phyloP scores from a whole-genome alignment of 2,113 vertebrate genomes.

The Drymodes brunneopygia region DNA sequence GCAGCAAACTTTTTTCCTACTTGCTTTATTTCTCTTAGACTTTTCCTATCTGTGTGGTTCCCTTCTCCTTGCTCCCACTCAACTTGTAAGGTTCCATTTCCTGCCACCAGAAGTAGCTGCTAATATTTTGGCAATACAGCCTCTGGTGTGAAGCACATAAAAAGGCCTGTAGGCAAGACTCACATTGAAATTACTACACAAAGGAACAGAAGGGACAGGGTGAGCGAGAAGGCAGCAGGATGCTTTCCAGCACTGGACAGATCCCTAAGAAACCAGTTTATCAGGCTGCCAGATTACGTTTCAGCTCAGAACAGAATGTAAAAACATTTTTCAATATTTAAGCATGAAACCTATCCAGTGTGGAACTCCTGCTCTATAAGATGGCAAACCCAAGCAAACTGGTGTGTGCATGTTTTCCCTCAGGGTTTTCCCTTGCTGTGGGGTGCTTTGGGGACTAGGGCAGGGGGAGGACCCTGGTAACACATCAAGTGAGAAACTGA shows the following conservation, averaged over 20 bases:
- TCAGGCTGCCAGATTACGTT: background rate
- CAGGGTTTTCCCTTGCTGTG: background rate
- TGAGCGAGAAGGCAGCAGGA: background rate
- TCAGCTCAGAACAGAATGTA: background rate
- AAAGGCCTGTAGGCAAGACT: background rate
- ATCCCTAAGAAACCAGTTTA: background rate
- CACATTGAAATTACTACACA: background rate
- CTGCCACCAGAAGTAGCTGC: background rate
- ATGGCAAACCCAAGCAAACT: background rate
- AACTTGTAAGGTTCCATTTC: background rate
- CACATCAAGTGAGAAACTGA: accelerated
- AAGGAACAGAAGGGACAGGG: background rate
- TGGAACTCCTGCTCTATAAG: background rate
- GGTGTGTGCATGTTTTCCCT: accelerated
- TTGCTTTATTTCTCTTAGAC: background rate
- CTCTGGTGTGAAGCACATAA: background rate
- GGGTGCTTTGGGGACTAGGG: background rate
- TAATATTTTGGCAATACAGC: background rate
- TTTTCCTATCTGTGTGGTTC: background rate
- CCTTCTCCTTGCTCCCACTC: background rate
- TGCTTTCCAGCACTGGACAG: background rate
- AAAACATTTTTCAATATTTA: background rate
- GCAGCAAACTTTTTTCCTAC: background rate
- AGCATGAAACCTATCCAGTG: background rate
- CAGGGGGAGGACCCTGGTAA: background rate